These are phyloP conservation scores for Orthonychiurus folsomi DNA, from an alignment of 2,888 invertebrate genomes.

Conservation along the genomic window DNA sequence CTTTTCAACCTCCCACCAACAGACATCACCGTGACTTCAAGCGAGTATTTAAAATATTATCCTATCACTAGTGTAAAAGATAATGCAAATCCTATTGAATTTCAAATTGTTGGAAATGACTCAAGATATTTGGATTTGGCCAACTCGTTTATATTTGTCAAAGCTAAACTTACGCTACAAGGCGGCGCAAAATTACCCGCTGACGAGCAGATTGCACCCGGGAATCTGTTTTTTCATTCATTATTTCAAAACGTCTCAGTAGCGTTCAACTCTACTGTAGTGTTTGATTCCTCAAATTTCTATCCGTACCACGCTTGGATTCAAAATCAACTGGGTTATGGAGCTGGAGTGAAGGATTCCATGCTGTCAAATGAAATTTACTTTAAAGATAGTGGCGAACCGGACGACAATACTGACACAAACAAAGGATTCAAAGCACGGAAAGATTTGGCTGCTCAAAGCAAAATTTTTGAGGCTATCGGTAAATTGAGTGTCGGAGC, in stretches of 20 bases:
- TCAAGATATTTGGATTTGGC: too few relatives aligned
- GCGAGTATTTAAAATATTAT: too few relatives aligned
- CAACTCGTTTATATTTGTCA: too few relatives aligned
- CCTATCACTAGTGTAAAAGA: too few relatives aligned
- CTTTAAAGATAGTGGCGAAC: neutral
- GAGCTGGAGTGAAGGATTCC: neutral
- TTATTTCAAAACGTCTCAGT: conserved; percentile 4
- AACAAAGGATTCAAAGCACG: neutral
- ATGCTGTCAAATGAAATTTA: neutral
- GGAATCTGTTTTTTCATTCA: neutral
- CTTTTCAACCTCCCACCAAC: too few relatives aligned
- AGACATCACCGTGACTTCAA: too few relatives aligned
- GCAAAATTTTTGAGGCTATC: neutral
- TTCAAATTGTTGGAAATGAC: too few relatives aligned
- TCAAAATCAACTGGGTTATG: neutral
- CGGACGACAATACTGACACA: neutral
- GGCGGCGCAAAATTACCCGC: too few relatives aligned
- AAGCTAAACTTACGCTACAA: too few relatives aligned
- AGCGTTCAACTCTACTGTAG: neutral
- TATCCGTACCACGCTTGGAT: conserved; percentile 4
- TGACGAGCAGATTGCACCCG: too few relatives aligned
- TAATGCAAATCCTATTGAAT: too few relatives aligned
- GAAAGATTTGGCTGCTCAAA: neutral
- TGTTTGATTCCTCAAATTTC: neutral
- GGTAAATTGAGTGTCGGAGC: neutral